These are phyloP conservation scores for Volucella inanis DNA, from an alignment of 2,888 invertebrate genomes.

Conservation along the genomic window DNA sequence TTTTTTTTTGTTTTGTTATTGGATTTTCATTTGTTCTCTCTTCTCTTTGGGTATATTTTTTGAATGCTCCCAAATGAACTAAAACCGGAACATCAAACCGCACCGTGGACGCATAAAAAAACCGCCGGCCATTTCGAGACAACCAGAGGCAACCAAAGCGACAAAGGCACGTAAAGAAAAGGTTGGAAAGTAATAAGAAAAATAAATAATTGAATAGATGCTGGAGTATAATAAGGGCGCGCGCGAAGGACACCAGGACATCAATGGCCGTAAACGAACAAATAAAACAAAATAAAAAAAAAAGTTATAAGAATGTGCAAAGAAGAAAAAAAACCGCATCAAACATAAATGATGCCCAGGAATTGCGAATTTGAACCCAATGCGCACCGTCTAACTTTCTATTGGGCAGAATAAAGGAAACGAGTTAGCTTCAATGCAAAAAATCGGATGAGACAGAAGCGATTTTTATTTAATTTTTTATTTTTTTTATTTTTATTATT, in stretches of 20 bases:
- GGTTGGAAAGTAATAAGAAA: constrained; percentile 67
- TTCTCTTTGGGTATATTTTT: constrained; percentile 11
- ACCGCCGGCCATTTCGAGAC: background rate
- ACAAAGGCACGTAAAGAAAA: constrained; percentile 49
- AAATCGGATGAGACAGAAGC: constrained; percentile 5
- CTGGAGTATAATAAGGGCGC: constrained; percentile 61
- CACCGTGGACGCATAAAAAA: background rate
- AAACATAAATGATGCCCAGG: too few species aligned
- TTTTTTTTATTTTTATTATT: background rate
- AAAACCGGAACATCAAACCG: constrained; percentile 14
- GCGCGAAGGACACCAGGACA: constrained; percentile 49
- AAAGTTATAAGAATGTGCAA: constrained; percentile 1
- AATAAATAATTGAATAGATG: constrained; percentile 74
- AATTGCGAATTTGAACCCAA: too few species aligned
- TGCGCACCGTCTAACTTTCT: too few species aligned
- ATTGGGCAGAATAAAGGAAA: constrained; percentile 10
- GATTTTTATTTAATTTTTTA: background rate
- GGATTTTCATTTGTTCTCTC: constrained; percentile 20
- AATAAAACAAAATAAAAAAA: constrained; percentile 5
- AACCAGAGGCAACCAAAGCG: constrained; percentile 5
- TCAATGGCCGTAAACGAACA: too few species aligned
- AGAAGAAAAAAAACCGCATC: background rate
- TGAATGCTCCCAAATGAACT: constrained; percentile 14
- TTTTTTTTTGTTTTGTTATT: constrained; percentile 9
- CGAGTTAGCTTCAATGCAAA: constrained; percentile 34